A percentile compares a stretch with the other conserved stretches of the same genome.
Evolutionary conservation across 2,888 invertebrate species (phyloP).

Genomic region (Lasiommata megera): DNA sequence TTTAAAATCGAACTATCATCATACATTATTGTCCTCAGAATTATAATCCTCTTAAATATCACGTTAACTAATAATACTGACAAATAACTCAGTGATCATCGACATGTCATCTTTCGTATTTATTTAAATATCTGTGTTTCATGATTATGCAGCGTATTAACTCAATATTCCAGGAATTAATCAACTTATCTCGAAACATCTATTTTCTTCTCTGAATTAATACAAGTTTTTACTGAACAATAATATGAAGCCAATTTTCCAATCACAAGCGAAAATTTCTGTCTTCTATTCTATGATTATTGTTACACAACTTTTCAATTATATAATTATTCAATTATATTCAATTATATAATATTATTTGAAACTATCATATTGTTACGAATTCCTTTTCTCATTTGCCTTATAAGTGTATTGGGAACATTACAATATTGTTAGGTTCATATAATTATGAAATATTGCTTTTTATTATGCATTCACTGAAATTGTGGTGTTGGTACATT

Average conservation of each 20-base stretch:
- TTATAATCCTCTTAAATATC: slow-evolving; percentile 18
- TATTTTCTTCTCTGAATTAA: neutral
- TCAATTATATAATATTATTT: too few species aligned
- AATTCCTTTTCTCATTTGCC: too few species aligned
- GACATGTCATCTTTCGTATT: slow-evolving; percentile 56
- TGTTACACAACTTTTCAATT: too few species aligned
- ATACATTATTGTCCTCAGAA: slow-evolving; percentile 17
- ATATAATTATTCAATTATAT: too few species aligned
- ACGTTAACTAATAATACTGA: slow-evolving; percentile 35
- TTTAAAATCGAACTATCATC: slow-evolving; percentile 44
- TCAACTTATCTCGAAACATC: neutral
- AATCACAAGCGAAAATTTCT: neutral
- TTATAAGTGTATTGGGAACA: too few species aligned
- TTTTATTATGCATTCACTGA: neutral
- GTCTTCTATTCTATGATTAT: too few species aligned
- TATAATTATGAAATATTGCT: neutral
- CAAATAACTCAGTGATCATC: slow-evolving; percentile 60
- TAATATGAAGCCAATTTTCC: neutral
- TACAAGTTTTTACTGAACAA: neutral
- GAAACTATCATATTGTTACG: too few species aligned
- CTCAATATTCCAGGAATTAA: neutral
- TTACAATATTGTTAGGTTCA: too few species aligned
- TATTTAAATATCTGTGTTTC: slow-evolving; percentile 8
- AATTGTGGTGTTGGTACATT: neutral
- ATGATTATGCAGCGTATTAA: neutral